Conservation (phyloP, 2,797 vertebrate species). For the Pipistrellus pipistrellus region DNA sequence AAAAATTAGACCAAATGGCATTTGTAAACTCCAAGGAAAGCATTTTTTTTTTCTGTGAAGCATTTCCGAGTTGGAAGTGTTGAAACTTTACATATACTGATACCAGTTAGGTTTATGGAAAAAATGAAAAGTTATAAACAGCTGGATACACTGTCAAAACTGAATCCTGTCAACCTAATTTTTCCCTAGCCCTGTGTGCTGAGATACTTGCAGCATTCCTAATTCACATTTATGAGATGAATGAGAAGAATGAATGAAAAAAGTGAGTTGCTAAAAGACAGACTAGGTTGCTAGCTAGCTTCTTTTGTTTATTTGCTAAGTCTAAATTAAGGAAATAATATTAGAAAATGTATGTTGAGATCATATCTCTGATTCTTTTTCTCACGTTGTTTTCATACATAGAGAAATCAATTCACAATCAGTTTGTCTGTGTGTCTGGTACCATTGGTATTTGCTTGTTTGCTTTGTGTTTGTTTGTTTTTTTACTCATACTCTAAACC, state of each 20-base stretch:
- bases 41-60: constrained; percentile 80
- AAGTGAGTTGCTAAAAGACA: constrained; percentile 74
- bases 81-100: constrained; percentile 70
- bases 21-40: constrained; percentile 67
- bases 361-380: background rate
- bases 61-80: constrained; percentile 72
- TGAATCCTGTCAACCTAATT: constrained; percentile 54
- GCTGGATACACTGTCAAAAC: constrained; percentile 49
- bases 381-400: constrained; percentile 9
- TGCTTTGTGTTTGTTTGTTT: background rate
- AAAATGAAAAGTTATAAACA: constrained; percentile 75
- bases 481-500: constrained; percentile 68
- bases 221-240: constrained; percentile 72
- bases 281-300: background rate
- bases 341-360: constrained; percentile 10
- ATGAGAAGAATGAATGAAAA: constrained; percentile 73
- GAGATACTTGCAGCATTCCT: constrained; percentile 59
- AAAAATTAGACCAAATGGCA: constrained; percentile 72
- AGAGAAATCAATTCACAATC: constrained; percentile 45
- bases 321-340: constrained; percentile 63
- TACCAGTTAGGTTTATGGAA: constrained; percentile 72
- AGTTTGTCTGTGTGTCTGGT: constrained; percentile 25
- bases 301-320: constrained; percentile 61
- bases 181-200: constrained; percentile 66
- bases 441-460: constrained; percentile 51